phyloP scores from a whole-genome alignment of 2,113 vertebrate species.

The Myrmecobius fasciatus region DNA sequence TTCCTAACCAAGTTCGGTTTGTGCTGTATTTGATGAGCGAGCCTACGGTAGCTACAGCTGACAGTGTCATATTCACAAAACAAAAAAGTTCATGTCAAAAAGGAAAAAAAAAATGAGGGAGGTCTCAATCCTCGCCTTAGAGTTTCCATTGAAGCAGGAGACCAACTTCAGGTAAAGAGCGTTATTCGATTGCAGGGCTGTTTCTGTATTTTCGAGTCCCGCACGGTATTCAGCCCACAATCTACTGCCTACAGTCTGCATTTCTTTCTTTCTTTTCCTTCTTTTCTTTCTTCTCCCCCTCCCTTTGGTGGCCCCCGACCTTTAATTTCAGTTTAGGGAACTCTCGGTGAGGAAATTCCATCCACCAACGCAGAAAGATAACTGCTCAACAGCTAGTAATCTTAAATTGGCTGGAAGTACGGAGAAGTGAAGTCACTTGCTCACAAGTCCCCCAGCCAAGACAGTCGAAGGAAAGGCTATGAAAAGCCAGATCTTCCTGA shows the following conservation, averaged over 20 bases:
- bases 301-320: background rate
- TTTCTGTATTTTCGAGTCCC: background rate
- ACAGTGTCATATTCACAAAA: background rate
- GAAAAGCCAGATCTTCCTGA: background rate
- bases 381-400: background rate
- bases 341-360: background rate
- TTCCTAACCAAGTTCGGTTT: background rate
- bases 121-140: background rate
- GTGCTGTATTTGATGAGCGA: background rate
- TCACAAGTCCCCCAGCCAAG: background rate
- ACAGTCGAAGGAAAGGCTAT: background rate
- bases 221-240: background rate
- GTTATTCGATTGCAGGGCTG: background rate
- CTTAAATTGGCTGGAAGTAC: background rate
- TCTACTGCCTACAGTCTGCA: background rate
- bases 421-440: background rate
- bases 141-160: background rate
- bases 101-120: background rate
- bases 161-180: background rate
- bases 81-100: background rate
- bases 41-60: background rate
- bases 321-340: background rate
- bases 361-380: background rate
- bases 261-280: background rate
- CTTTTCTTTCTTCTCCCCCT: too few relatives aligned